Evolutionary conservation across 2,888 invertebrate genomes (phyloP), one percentile per base, ranked within the genome.

Genomic region (Tetragonula carbonaria): DNA sequence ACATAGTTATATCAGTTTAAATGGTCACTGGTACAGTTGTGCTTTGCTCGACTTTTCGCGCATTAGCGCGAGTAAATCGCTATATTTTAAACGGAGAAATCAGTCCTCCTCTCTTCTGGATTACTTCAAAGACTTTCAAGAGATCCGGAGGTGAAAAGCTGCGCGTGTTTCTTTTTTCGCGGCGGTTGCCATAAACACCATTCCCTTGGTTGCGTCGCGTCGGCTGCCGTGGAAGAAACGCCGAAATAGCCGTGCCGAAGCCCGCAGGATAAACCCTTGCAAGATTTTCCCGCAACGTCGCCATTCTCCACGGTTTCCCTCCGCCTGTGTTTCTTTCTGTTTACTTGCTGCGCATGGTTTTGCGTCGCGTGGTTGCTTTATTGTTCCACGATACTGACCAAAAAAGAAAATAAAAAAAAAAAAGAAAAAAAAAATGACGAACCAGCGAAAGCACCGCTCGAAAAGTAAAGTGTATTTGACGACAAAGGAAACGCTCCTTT

Each of bases 201-300:
- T 77, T 76, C 74, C 78, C 77, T 4, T 45, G 81, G 86, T 91
- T 91, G 90, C 90, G 82, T 76, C 74, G 59, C 11, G 38, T 8
- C 62, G 23, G 63, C 86, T 65, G 68, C 66, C 82, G 65, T 66
- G 78, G 45, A 75, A 76, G 82, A 78, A 84, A 80, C 78, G 77
- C 65, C 84, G 82, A 82, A 87, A 85, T 86, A 87, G 82, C 81
- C 73, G 87, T 63, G 33, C 80, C 70, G 72, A 87, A 85, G 80
- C 74, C 84, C 85, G 78, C 79, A 70, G 77, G 82, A 86, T 86
- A 91, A 86, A 84, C 85, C 91, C 90, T 80, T 33, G 80, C 87
- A 83, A 86, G 84, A 85, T 79, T 84, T 28, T 75, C 74, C 74
- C 71, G 59, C 85, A 82, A 88, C 76, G 86, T 82, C 65, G 67